Evolutionary conservation across 2,888 invertebrate genomes (phyloP).

Genomic region (Abrostola triplasia): DNA sequence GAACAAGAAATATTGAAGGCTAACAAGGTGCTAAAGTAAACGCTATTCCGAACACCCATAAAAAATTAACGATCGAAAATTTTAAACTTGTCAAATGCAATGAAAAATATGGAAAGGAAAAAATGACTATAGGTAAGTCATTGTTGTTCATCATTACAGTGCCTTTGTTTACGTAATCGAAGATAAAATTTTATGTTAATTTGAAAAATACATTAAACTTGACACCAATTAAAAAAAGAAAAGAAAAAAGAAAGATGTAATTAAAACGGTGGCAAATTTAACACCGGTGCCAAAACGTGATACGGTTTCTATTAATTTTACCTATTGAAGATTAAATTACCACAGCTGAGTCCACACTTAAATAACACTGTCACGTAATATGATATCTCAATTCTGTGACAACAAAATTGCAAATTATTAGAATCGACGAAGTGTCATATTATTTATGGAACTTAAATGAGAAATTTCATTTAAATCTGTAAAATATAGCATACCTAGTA

Average conservation of each 20-base stretch:
- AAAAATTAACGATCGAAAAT: slow-evolving; percentile 74
- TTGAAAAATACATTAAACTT: slow-evolving; percentile 1
- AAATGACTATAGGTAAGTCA: slow-evolving; percentile 31
- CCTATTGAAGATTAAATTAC: slow-evolving; percentile 24
- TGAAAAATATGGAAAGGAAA: slow-evolving; percentile 54
- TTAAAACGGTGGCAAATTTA: slow-evolving; percentile 12
- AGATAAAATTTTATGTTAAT: neutral
- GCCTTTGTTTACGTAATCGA: slow-evolving; percentile 18
- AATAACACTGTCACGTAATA: slow-evolving; percentile 19
- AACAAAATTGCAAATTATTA: slow-evolving; percentile 20
- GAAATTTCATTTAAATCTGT: slow-evolving; percentile 16
- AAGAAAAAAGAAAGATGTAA: slow-evolving; percentile 13
- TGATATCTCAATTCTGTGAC: slow-evolving; percentile 29
- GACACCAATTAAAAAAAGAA: slow-evolving; percentile 7
- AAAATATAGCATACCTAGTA: slow-evolving; percentile 5
- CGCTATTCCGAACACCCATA: slow-evolving; percentile 77
- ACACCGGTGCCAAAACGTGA: slow-evolving; percentile 2
- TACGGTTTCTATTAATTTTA: slow-evolving; percentile 10
- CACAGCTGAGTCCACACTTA: slow-evolving; percentile 16
- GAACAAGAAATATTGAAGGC: slow-evolving; percentile 75
- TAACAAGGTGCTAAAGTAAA: slow-evolving; percentile 84
- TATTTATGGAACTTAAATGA: slow-evolving; percentile 4
- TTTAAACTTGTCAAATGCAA: slow-evolving; percentile 68
- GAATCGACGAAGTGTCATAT: slow-evolving; percentile 18
- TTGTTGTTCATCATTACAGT: slow-evolving; percentile 25